Percentiles rank a stretch among this genome's conserved stretches.
Conservation (phyloP, 2,888 invertebrate species). For the Rhimphoctona megacephalus region DNA sequence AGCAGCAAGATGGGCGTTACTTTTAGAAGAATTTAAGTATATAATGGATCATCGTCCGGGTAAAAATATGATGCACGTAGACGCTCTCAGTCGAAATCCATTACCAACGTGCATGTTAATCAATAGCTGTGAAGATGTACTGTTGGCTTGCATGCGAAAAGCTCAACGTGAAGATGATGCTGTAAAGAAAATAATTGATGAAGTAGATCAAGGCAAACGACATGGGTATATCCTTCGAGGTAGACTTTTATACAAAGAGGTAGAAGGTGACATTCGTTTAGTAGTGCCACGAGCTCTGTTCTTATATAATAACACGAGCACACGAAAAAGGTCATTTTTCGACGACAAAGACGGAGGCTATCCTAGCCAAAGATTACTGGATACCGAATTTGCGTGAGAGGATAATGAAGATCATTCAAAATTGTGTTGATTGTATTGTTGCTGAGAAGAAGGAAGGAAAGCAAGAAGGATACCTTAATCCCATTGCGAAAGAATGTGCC, state of each 20-base stretch:
- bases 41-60: slow-evolving; percentile 1
- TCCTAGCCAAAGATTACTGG: slow-evolving; percentile 48
- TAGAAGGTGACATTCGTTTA: slow-evolving; percentile 43
- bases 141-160: neutral
- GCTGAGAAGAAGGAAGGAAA: slow-evolving; percentile 73
- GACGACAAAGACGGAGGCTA: slow-evolving; percentile 19
- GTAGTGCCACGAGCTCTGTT: slow-evolving; percentile 49
- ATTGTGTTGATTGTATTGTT: slow-evolving; percentile 74
- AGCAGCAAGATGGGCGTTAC: neutral
- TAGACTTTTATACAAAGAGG: slow-evolving; percentile 48
- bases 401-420: slow-evolving; percentile 44
- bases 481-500: slow-evolving; percentile 74
- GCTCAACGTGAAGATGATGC: neutral
- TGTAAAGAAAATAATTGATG: neutral
- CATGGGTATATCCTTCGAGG: slow-evolving; percentile 30
- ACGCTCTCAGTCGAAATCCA: slow-evolving; percentile 1
- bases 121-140: neutral
- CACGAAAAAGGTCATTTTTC: slow-evolving; percentile 61
- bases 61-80: slow-evolving; percentile 11
- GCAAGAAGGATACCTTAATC: slow-evolving; percentile 74
- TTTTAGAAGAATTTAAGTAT: slow-evolving; percentile 2
- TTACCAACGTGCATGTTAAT: slow-evolving; percentile 4
- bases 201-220: slow-evolving; percentile 27
- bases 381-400: slow-evolving; percentile 50
- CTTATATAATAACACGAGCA: slow-evolving; percentile 33